These are phyloP conservation scores for Luscinia luscinia DNA, from an alignment of 2,797 vertebrate genomes.

Conservation along the genomic window DNA sequence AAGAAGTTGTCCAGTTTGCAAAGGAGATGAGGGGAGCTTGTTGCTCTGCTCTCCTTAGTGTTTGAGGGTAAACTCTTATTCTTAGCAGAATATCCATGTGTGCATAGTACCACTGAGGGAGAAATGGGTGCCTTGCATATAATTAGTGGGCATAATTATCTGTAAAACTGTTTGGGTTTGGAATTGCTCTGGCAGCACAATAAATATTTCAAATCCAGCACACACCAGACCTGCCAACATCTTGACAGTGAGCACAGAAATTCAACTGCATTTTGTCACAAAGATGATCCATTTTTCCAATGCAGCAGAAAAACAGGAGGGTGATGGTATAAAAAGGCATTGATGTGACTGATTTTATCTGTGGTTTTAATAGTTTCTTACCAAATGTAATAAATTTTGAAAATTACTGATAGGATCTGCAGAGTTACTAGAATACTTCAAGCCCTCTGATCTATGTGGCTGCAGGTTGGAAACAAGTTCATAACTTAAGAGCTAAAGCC, in stretches of 20 bases:
- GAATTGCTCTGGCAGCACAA: constrained; percentile 14
- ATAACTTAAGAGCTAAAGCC: constrained; percentile 43
- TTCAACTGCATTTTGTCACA: constrained; percentile 28
- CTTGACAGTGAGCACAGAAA: not conserved
- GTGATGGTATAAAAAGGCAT: not conserved
- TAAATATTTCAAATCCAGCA: constrained; percentile 42
- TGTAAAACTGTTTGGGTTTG: constrained; percentile 19
- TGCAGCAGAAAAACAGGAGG: not conserved
- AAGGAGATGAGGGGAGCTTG: not conserved
- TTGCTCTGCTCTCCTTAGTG: not conserved
- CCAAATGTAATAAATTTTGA: constrained; percentile 37
- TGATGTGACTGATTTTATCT: constrained; percentile 23
- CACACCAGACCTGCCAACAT: not conserved
- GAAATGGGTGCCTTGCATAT: not conserved
- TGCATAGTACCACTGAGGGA: not conserved
- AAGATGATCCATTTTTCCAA: constrained; percentile 43
- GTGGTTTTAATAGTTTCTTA: constrained; percentile 33
- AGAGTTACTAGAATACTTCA: constrained; percentile 17
- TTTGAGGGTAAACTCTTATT: not conserved
- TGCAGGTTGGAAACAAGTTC: constrained; percentile 45
- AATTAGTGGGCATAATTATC: not conserved
- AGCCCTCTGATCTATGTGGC: constrained; percentile 36
- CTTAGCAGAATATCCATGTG: not conserved
- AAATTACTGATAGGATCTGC: constrained; percentile 29
- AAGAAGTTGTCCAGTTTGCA: constrained; percentile 13